Evolutionary conservation across 2,113 vertebrate genomes (phyloP).

Genomic region (Aleadryas rufinucha): DNA sequence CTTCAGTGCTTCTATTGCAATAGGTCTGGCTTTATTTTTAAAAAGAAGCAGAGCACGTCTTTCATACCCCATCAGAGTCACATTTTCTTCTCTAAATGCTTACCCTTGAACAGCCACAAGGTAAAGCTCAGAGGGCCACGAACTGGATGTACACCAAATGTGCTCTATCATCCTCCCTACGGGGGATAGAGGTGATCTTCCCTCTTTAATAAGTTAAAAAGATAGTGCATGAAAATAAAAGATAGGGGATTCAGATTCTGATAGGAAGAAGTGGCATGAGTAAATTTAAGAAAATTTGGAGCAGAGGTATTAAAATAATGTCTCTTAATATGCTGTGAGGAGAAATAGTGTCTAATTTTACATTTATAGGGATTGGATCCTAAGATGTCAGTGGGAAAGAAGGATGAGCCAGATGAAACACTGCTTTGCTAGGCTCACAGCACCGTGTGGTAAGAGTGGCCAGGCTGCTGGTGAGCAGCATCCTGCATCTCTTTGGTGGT

Average conservation of each 20-base stretch:
- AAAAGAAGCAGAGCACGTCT: background rate
- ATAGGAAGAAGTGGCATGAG: background rate
- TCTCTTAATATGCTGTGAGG: background rate
- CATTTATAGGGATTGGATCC: background rate
- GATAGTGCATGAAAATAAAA: background rate
- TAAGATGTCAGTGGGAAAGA: background rate
- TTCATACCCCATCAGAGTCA: background rate
- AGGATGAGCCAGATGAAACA: background rate
- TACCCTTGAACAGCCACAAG: background rate
- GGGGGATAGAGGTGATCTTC: background rate
- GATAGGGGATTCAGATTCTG: background rate
- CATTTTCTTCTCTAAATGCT: background rate
- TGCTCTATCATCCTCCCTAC: too few species aligned
- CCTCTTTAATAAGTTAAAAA: background rate
- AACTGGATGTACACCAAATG: background rate
- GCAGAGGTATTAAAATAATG: background rate
- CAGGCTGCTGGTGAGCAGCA: background rate
- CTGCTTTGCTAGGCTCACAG: background rate
- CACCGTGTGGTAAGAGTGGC: background rate
- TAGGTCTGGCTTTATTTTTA: background rate
- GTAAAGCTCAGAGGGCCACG: background rate
- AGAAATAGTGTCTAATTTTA: background rate
- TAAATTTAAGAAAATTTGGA: background rate
- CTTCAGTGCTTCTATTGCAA: background rate
- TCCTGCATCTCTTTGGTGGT: background rate